A percentile compares a stretch with the other conserved stretches of the same genome.
These are phyloP conservation scores for Cyclophora albipunctata DNA, from an alignment of 2,888 invertebrate genomes.

Conservation along the genomic window DNA sequence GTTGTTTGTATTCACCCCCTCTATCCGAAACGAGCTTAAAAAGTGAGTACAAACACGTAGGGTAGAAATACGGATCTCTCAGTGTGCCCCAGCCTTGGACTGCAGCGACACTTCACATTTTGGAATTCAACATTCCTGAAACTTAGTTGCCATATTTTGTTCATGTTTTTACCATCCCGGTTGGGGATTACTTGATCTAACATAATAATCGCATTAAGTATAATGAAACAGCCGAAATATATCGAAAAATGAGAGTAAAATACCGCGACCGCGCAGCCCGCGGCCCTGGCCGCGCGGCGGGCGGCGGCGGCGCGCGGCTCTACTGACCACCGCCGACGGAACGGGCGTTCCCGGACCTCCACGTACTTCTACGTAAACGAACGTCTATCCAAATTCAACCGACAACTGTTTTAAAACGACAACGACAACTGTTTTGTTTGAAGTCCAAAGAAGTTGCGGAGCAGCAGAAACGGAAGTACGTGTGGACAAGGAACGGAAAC, in stretches of 20 bases:
- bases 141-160: neutral
- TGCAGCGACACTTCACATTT: neutral
- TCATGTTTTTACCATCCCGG: neutral
- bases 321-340: too few species aligned
- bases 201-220: neutral
- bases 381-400: too few species aligned
- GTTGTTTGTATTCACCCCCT: neutral
- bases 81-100: neutral
- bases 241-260: neutral
- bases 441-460: too few species aligned
- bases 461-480: too few species aligned
- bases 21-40: neutral
- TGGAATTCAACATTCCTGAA: neutral
- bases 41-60: neutral
- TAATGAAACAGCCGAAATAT: neutral
- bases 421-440: too few species aligned
- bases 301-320: too few species aligned
- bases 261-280: too few species aligned
- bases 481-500: too few species aligned
- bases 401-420: too few species aligned
- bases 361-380: too few species aligned
- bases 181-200: neutral
- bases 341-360: too few species aligned
- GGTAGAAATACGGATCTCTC: neutral
- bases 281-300: too few species aligned